A percentile compares a stretch with the other conserved stretches of the same genome.
Conservation (phyloP, 2,113 vertebrate species). For the Sylvietta virens region DNA sequence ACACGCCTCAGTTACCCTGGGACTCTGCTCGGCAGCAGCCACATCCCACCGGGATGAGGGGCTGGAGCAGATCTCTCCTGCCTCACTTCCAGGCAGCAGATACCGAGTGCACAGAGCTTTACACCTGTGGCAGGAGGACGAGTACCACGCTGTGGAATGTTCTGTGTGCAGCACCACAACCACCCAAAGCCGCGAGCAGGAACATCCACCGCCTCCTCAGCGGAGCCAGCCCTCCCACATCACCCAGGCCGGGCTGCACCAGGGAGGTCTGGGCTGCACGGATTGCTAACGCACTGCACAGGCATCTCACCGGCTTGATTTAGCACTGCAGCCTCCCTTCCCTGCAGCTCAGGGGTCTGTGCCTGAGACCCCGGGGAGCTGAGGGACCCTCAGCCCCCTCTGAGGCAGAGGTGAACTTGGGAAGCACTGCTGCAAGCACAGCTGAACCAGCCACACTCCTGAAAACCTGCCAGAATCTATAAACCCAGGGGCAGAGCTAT, state of each 20-base stretch:
- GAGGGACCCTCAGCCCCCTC: not conserved
- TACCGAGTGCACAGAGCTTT: not conserved
- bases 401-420: not conserved
- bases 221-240: fast-evolving
- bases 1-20: fast-evolving
- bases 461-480: slow-evolving; percentile 4
- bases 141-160: fast-evolving
- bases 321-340: not conserved
- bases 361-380: fast-evolving
- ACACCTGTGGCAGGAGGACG: not conserved
- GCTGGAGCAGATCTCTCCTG: not conserved
- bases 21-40: not conserved
- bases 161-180: not conserved
- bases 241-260: not conserved
- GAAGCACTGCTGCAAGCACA: not conserved
- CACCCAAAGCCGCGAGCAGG: not conserved
- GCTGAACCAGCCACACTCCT: not conserved
- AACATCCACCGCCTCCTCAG: not conserved
- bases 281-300: not conserved
- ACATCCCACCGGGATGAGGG: not conserved
- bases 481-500: not conserved
- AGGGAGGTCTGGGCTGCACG: not conserved
- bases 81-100: not conserved
- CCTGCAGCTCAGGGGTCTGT: not conserved
- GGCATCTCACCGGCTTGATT: not conserved